A percentile compares a stretch with the other conserved stretches of the same genome.
phyloP scores from a whole-genome alignment of 2,888 invertebrate species.

The Molanna angustata region DNA sequence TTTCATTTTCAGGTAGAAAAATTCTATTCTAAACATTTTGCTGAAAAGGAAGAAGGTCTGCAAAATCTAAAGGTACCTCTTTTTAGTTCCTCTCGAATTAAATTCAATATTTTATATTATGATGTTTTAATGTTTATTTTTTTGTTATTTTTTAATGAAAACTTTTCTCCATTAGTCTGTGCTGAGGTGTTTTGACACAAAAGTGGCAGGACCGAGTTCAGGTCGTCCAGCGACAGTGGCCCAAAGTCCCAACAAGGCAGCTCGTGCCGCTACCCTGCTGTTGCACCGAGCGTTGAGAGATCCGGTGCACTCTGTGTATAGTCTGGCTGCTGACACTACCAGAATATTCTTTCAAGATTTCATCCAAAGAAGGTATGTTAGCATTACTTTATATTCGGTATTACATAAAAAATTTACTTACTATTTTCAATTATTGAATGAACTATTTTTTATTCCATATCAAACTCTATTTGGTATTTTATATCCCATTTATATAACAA shows the following conservation, averaged over 20 bases:
- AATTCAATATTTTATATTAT: too few relatives aligned
- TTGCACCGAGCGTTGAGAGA: conserved; percentile 79
- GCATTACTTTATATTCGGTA: too few relatives aligned
- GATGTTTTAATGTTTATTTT: too few relatives aligned
- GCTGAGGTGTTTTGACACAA: conserved; percentile 44
- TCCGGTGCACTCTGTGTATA: conserved; percentile 87
- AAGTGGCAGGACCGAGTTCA: conserved; percentile 37
- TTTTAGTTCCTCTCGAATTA: too few relatives aligned
- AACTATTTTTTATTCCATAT: too few relatives aligned
- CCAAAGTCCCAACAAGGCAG: conserved; percentile 70
- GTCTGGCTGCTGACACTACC: conserved; percentile 78
- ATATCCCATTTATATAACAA: too few relatives aligned
- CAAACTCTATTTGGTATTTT: too few relatives aligned
- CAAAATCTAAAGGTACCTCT: conserved; percentile 50
- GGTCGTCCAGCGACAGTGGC: conserved; percentile 36
- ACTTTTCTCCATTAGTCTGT: conserved; percentile 39
- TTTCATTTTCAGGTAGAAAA: conserved; percentile 68
- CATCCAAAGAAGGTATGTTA: conserved; percentile 73
- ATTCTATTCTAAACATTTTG: conserved; percentile 86
- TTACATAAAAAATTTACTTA: too few relatives aligned
- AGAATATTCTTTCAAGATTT: conserved; percentile 78
- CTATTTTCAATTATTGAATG: too few relatives aligned
- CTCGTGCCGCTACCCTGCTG: conserved; percentile 75
- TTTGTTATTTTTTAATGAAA: too few relatives aligned
- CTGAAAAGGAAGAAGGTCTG: conserved; percentile 87